Percentiles rank a stretch among this genome's conserved stretches.
Conservation (phyloP, 1,140 invertebrate genomes). For the Rhynchophorus ferrugineus region DNA sequence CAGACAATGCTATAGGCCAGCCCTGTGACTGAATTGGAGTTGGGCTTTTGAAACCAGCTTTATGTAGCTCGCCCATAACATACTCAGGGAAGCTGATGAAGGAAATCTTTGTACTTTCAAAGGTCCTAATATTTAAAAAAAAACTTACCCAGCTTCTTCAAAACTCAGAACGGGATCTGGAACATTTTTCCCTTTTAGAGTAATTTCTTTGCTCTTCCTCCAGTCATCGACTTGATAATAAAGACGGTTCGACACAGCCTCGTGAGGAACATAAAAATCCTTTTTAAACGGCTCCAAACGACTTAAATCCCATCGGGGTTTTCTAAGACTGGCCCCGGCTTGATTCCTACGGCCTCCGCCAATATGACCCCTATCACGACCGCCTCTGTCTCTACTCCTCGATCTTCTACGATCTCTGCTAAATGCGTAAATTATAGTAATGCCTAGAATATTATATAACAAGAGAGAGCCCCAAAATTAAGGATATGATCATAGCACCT, state of each 20-base stretch:
- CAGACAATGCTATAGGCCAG: constrained; percentile 90
- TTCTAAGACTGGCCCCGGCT: constrained; percentile 49
- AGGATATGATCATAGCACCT: no score
- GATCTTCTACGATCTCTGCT: constrained; percentile 8
- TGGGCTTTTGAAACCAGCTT: constrained; percentile 76
- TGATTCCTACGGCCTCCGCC: constrained; percentile 45
- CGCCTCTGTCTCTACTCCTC: constrained; percentile 28
- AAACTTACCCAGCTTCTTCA: constrained; percentile 57
- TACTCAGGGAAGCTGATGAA: constrained; percentile 59
- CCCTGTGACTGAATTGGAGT: constrained; percentile 86
- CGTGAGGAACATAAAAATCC: constrained; percentile 83
- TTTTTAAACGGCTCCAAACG: constrained; percentile 83
- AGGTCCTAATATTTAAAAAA: constrained; percentile 42
- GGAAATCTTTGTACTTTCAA: not conserved
- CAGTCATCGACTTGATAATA: constrained; percentile 67
- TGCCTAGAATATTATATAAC: no score
- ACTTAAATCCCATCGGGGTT: constrained; percentile 64
- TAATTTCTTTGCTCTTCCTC: constrained; percentile 69
- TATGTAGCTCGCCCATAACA: constrained; percentile 68
- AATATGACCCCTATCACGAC: constrained; percentile 40
- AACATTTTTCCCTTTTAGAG: constrained; percentile 60
- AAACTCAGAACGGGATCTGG: constrained; percentile 75
- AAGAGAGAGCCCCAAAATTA: no score
- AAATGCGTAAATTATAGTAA: no score
- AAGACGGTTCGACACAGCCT: constrained; percentile 60